phyloP scores from a whole-genome alignment of 2,888 invertebrate species.

The Spodoptera littoralis region DNA sequence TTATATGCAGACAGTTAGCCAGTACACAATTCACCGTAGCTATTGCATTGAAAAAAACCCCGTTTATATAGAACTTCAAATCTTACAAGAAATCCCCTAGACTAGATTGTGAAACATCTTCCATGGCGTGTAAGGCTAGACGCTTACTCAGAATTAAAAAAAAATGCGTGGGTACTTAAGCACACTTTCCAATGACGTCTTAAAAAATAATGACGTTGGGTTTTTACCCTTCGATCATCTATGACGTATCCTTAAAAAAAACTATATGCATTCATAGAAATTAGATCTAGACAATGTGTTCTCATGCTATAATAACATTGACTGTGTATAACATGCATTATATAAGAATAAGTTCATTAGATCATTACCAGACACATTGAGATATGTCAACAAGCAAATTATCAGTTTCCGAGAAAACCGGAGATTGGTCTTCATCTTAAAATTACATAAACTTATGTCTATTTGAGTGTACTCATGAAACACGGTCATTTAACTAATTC shows the following conservation, averaged over 20 bases:
- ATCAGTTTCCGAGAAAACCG: constrained; percentile 21
- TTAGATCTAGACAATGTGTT: constrained; percentile 1
- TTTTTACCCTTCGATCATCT: constrained; percentile 5
- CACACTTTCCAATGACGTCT: constrained; percentile 16
- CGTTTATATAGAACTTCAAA: too few relatives aligned
- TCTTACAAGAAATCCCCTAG: too few relatives aligned
- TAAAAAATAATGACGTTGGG: constrained; percentile 9
- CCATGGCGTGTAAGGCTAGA: too few relatives aligned
- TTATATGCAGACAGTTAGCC: too few relatives aligned
- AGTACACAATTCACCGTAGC: too few relatives aligned
- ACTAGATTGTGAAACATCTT: too few relatives aligned
- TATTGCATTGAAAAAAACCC: too few relatives aligned
- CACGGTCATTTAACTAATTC: constrained; percentile 39
- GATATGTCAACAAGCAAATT: constrained; percentile 41
- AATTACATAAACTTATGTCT: constrained; percentile 27
- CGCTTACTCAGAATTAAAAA: background rate
- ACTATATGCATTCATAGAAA: constrained; percentile 1
- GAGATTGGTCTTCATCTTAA: constrained; percentile 13
- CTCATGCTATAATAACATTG: background rate
- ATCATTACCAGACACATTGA: background rate
- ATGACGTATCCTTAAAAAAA: constrained; percentile 5
- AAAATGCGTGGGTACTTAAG: constrained; percentile 1
- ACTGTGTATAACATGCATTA: background rate
- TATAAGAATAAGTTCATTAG: constrained; percentile 22
- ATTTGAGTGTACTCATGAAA: constrained; percentile 34